Conservation (phyloP, 2,888 invertebrate species). For the Siphlonurus alternatus region DNA sequence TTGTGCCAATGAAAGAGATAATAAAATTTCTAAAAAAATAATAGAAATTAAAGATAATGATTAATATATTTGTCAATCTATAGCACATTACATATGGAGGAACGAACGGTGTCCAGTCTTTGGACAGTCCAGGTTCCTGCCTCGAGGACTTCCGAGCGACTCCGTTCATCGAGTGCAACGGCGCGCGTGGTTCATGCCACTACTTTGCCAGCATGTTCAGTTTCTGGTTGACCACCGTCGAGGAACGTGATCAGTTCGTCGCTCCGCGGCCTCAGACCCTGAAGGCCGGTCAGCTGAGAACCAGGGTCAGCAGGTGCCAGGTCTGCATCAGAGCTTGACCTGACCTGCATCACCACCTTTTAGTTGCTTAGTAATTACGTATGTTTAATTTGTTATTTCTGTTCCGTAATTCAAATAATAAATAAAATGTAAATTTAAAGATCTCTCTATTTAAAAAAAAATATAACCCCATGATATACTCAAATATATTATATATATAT, state of each 20-base stretch:
- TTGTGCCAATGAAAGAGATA: no score
- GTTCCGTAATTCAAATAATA: no score
- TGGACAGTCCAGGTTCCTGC: slow-evolving; percentile 93
- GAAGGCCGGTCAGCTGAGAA: slow-evolving; percentile 70
- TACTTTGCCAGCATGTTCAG: slow-evolving; percentile 92
- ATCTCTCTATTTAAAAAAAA: no score
- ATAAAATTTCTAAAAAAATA: no score
- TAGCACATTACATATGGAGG: slow-evolving; percentile 96
- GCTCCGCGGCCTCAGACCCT: slow-evolving; percentile 76
- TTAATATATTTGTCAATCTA: slow-evolving; percentile 17
- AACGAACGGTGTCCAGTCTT: slow-evolving; percentile 89
- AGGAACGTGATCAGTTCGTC: slow-evolving; percentile 66
- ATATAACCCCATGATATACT: no score
- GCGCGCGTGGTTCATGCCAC: slow-evolving; percentile 84
- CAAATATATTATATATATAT: no score
- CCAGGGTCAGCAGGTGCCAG: slow-evolving; percentile 70
- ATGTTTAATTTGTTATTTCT: no score
- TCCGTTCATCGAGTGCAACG: slow-evolving; percentile 98
- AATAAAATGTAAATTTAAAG: no score
- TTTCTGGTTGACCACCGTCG: slow-evolving; percentile 95
- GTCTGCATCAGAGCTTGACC: slow-evolving; percentile 87
- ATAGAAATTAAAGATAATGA: no score
- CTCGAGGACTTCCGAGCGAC: slow-evolving; percentile 93
- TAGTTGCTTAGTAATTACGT: no score
- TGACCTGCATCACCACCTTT: no score